Percentiles rank a stretch among this genome's conserved stretches.
Evolutionary conservation across 2,113 vertebrate species (phyloP).

Genomic region (Coracopsis vasa): DNA sequence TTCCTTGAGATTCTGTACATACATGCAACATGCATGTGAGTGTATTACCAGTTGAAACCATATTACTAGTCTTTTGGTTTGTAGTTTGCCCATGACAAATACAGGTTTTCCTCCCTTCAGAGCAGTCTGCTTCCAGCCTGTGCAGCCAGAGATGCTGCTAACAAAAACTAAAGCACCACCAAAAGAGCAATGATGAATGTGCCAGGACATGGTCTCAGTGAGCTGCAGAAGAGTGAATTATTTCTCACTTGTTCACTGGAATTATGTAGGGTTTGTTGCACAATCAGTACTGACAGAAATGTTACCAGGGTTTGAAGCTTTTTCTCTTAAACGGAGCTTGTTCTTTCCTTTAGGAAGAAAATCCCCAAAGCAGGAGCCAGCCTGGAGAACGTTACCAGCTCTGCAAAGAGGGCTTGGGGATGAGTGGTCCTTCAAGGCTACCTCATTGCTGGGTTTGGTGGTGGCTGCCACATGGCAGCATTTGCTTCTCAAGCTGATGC

Average conservation of each 20-base stretch:
- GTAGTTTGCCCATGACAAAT: background rate
- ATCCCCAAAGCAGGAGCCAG: background rate
- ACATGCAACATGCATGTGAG: accelerated
- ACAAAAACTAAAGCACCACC: background rate
- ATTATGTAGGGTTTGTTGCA: background rate
- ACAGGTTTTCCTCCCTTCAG: background rate
- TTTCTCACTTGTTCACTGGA: background rate
- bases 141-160: background rate
- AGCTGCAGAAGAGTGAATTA: background rate
- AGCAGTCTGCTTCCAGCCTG: background rate
- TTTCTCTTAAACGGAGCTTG: background rate
- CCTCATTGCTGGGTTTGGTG: background rate
- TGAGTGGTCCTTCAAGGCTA: background rate
- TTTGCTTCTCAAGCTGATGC: background rate
- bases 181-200: background rate
- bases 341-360: background rate
- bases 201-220: accelerated
- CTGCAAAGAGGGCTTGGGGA: background rate
- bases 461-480: background rate
- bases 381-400: accelerated
- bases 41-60: background rate
- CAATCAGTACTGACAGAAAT: background rate
- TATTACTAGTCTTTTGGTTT: background rate
- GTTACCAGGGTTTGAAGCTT: background rate
- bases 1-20: background rate